Conservation (phyloP, 35 echinoderm and acorn worm genomes). For the Stichopus chloronotus region DNA sequence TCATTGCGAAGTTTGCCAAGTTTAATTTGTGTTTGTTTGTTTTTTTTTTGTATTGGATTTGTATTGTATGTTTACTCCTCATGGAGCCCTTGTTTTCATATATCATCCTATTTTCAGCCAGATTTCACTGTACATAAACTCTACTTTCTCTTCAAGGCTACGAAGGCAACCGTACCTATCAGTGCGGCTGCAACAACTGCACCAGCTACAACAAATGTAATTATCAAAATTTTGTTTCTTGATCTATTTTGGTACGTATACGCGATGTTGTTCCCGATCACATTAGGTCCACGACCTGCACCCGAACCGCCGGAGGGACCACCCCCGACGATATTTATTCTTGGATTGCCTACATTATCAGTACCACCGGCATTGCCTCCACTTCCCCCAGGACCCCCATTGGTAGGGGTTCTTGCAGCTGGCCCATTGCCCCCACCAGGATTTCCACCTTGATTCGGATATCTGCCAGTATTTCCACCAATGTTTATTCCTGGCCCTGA, state of each 20-base stretch:
- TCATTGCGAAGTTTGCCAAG: too few relatives aligned
- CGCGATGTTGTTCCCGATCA: slow-evolving; percentile 10
- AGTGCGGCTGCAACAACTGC: neutral
- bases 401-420: neutral
- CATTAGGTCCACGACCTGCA: neutral
- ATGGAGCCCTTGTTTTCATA: too few relatives aligned
- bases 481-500: neutral
- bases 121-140: neutral
- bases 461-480: neutral
- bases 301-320: neutral
- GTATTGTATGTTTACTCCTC: too few relatives aligned
- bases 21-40: too few relatives aligned
- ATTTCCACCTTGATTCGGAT: neutral
- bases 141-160: neutral
- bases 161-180: neutral
- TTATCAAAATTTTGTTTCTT: neutral
- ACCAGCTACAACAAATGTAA: slow-evolving; percentile 25
- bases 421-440: slow-evolving; percentile 2
- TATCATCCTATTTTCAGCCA: too few relatives aligned
- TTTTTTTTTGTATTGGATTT: too few relatives aligned
- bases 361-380: neutral
- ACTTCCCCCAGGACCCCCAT: neutral
- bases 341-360: neutral
- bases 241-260: slow-evolving; percentile 29
- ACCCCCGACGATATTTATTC: slow-evolving; percentile 2